Conservation (phyloP, 30 jellyfish, hydroid and myxozoan genomes). For the Mastigias papua region DNA sequence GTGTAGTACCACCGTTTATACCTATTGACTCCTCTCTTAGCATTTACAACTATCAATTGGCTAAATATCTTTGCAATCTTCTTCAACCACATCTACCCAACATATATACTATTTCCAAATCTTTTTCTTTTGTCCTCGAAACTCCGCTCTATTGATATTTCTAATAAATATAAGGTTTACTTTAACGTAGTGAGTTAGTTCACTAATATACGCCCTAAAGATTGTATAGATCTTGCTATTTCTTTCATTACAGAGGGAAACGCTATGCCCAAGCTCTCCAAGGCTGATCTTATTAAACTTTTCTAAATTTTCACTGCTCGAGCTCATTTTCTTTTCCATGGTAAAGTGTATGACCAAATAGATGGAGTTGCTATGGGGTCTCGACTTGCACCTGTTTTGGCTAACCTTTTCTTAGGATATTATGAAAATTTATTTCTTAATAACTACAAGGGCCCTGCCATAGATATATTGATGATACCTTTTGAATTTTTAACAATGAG, state of each 20-base stretch:
- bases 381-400: too few relatives aligned
- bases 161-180: background rate
- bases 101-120: background rate
- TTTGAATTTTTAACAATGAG: too few relatives aligned
- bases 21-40: too few relatives aligned
- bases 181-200: background rate
- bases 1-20: too few relatives aligned
- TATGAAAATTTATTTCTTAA: too few relatives aligned
- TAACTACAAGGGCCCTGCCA: too few relatives aligned
- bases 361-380: too few relatives aligned
- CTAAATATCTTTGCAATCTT: too few relatives aligned
- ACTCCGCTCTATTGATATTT: background rate
- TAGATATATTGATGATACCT: too few relatives aligned
- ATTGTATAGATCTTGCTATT: background rate
- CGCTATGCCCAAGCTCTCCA: background rate
- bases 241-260: background rate
- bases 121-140: background rate
- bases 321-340: background rate
- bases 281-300: background rate
- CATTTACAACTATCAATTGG: too few relatives aligned
- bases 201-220: background rate
- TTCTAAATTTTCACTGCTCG: background rate
- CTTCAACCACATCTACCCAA: too few relatives aligned
- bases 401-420: too few relatives aligned
- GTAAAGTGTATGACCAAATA: background rate